Evolutionary conservation across 2,888 invertebrate genomes (phyloP).

Genomic region (Pristionchus mayeri): DNA sequence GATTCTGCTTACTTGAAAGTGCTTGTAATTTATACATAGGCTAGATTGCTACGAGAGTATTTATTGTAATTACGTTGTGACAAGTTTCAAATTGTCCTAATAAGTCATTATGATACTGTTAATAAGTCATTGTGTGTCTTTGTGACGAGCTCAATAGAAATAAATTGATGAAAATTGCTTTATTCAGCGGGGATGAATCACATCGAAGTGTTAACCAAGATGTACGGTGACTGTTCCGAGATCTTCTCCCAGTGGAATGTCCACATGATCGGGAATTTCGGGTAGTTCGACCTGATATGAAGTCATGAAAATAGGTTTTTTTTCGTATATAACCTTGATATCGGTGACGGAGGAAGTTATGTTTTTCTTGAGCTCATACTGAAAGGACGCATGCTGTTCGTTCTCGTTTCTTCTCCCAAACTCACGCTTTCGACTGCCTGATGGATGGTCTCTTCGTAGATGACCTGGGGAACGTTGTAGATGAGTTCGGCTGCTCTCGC

Average conservation of each 20-base stretch:
- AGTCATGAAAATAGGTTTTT: too few species aligned
- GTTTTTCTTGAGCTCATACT: not conserved
- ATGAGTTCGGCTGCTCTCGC: not conserved
- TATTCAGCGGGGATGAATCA: not conserved
- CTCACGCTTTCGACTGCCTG: too few species aligned
- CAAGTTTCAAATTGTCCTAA: not conserved
- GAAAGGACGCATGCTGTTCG: too few species aligned
- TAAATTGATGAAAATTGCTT: constrained; percentile 7
- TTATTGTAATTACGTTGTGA: constrained; percentile 29
- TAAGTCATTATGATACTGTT: too few species aligned
- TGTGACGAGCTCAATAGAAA: not conserved
- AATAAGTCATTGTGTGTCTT: too few species aligned
- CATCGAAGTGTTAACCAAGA: not conserved
- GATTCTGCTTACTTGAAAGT: not conserved
- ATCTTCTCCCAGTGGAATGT: not conserved
- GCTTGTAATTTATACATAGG: constrained; percentile 24
- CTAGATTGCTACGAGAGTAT: constrained; percentile 28
- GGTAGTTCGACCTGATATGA: not conserved
- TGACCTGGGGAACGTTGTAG: not conserved
- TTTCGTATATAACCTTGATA: not conserved
- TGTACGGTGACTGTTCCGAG: not conserved
- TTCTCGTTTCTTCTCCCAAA: too few species aligned
- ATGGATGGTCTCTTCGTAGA: constrained; percentile 15
- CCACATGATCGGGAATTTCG: not conserved
- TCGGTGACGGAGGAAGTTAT: not conserved